Base-by-base conservation (phyloP, 2,888 invertebrate species). In the Hololepta plana region DNA sequence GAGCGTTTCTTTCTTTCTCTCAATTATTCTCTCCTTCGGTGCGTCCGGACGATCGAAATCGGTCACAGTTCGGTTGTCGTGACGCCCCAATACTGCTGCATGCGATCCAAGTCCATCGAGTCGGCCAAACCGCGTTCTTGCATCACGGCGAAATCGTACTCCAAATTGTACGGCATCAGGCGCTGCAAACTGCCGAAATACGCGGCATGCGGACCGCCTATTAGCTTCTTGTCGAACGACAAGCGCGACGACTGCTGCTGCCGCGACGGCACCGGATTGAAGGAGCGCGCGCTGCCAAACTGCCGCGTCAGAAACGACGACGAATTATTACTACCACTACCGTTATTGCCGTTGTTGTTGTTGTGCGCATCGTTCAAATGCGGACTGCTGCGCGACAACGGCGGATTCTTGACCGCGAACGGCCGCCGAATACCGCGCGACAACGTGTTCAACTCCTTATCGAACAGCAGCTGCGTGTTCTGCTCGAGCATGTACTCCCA, bases 401-500 rank as follows among this genome's bases (percentile, higher is more conserved):
- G 61, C 7, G 66, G 48, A 37, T 64, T 64, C 38, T 64, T 61
- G 29, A 60, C 56, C 38, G 62, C 58, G 4, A 54, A 62, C 0
- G 65, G 61, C 38, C 62, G 62, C 11, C 67, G 63, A 30, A 57
- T 56, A 1, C 67, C 68, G 44, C 67, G 67, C 0, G 74, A 67
- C 21, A 82, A 54, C 16, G 82, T 80, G 43, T 85, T 82, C 24
- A 85, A 51, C 50, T 87, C 87, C 45, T 84, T 84, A 50, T 85
- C 84, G 42, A 87, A 87, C 2, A 87, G 46, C 46, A 85, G 59
- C 46, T 85, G 85, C 0, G 85, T 85, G 42, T 87, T 87, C 49
- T 85, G 82, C 45, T 87, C 87, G 24, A 87, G 53, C 82, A 87
- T 85, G 42, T 87, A 87, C 41, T 87, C 87, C 87, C 87, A 87